phyloP scores from a whole-genome alignment of 2,113 vertebrate genomes.

The Crotalus tigris region DNA sequence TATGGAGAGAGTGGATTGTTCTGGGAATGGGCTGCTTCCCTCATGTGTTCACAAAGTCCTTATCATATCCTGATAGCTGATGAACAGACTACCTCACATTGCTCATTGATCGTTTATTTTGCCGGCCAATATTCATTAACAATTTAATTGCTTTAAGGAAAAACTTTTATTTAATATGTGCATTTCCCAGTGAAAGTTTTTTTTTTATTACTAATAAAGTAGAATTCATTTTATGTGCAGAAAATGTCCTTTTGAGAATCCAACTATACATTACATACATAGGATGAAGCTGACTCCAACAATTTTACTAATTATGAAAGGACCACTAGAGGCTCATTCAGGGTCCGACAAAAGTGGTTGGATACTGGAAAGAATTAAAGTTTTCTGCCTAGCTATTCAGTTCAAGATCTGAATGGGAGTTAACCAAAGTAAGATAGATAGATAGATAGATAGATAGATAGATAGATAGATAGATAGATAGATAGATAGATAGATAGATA shows the following conservation, averaged over 20 bases:
- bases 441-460: no score
- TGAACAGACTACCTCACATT: not conserved
- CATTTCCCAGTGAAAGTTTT: not conserved
- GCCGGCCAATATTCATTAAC: fast-evolving
- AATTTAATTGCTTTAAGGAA: not conserved
- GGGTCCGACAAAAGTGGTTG: not conserved
- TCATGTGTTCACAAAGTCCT: not conserved
- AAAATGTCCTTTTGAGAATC: not conserved
- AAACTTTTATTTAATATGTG: not conserved
- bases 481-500: no score
- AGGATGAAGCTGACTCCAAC: not conserved
- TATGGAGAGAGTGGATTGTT: not conserved
- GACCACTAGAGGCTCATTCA: not conserved
- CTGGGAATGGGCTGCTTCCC: not conserved
- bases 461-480: no score
- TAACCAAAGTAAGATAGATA: no score
- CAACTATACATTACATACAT: not conserved
- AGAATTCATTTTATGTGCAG: not conserved
- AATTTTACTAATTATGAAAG: not conserved
- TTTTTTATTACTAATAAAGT: not conserved
- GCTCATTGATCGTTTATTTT: not conserved
- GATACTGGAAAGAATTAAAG: not conserved
- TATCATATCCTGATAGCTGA: not conserved
- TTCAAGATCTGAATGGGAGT: not conserved
- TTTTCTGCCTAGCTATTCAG: not conserved